Conservation (phyloP, 2,797 vertebrate species). For the Orestias chungarensis region DNA sequence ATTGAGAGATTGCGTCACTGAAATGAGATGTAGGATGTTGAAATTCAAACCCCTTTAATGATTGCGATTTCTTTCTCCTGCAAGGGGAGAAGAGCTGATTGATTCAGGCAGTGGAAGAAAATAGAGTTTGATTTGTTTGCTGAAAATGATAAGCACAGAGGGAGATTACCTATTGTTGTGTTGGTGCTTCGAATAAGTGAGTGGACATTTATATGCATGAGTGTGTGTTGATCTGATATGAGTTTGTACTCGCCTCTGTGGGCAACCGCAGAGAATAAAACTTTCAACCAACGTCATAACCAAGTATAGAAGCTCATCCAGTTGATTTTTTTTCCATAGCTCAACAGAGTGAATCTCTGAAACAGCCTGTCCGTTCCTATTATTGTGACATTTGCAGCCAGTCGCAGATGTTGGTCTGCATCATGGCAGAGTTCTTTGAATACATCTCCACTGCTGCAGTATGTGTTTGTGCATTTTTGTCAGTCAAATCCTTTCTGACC, state of each 20-base stretch:
- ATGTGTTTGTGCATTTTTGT: slow-evolving; percentile 28
- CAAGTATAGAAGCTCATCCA: slow-evolving; percentile 20
- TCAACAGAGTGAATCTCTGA: slow-evolving; percentile 18
- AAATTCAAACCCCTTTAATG: slow-evolving; percentile 44
- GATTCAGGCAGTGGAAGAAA: slow-evolving; percentile 43
- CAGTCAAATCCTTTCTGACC: slow-evolving; percentile 44
- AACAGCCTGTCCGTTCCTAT: slow-evolving; percentile 37
- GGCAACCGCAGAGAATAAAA: slow-evolving; percentile 11
- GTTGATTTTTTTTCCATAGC: slow-evolving; percentile 23
- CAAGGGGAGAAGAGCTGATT: slow-evolving; percentile 43
- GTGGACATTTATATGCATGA: slow-evolving; percentile 29
- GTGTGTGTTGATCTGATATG: slow-evolving; percentile 15
- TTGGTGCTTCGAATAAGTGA: slow-evolving; percentile 17
- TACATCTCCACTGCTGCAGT: slow-evolving; percentile 26
- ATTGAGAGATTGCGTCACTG: slow-evolving; percentile 51
- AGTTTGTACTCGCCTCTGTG: slow-evolving; percentile 8
- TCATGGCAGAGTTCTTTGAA: slow-evolving; percentile 21
- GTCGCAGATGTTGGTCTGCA: slow-evolving; percentile 45
- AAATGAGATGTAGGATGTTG: slow-evolving; percentile 45
- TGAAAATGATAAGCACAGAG: slow-evolving; percentile 39
- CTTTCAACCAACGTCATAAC: slow-evolving; percentile 15
- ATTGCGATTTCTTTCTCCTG: slow-evolving; percentile 25
- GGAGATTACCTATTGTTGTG: slow-evolving; percentile 39
- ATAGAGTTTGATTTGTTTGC: slow-evolving; percentile 55
- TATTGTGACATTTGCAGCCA: slow-evolving; percentile 26